Conservation (phyloP, 2,888 invertebrate species). For the Archips xylosteana region DNA sequence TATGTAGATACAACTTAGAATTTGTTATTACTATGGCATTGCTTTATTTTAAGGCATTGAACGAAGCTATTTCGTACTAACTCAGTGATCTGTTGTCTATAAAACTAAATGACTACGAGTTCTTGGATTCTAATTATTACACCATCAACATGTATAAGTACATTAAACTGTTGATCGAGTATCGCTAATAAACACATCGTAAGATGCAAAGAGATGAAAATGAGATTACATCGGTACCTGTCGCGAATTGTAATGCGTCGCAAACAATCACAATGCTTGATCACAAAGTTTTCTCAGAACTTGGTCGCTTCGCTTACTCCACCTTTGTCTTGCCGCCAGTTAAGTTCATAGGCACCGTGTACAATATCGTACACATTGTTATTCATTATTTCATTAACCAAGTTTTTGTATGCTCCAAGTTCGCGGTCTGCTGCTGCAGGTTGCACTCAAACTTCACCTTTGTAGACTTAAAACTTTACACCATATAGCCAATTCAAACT, state of each 20-base stretch:
- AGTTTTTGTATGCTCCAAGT: constrained; percentile 58
- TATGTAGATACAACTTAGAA: neutral
- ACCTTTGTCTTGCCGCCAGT: constrained; percentile 37
- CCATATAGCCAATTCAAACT: constrained; percentile 54
- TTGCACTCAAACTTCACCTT: constrained; percentile 67
- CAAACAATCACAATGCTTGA: constrained; percentile 19
- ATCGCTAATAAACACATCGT: neutral
- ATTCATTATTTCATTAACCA: constrained; percentile 63
- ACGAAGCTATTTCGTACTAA: neutral
- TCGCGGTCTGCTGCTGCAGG: constrained; percentile 61
- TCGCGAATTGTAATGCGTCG: constrained; percentile 1
- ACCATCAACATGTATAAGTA: neutral
- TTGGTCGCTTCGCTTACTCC: constrained; percentile 15
- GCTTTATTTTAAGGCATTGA: neutral
- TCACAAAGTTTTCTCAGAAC: constrained; percentile 25
- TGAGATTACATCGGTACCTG: neutral
- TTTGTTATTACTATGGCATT: neutral
- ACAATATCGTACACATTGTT: constrained; percentile 47
- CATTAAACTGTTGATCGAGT: neutral
- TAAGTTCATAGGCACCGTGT: constrained; percentile 39
- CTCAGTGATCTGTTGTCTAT: neutral
- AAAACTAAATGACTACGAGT: neutral
- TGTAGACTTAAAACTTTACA: constrained; percentile 67
- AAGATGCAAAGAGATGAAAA: neutral
- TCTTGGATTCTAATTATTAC: neutral